Evolutionary conservation across 2,888 invertebrate species (phyloP), one percentile per base, ranked within the genome.

Genomic region (Pseudanteris insignis): DNA sequence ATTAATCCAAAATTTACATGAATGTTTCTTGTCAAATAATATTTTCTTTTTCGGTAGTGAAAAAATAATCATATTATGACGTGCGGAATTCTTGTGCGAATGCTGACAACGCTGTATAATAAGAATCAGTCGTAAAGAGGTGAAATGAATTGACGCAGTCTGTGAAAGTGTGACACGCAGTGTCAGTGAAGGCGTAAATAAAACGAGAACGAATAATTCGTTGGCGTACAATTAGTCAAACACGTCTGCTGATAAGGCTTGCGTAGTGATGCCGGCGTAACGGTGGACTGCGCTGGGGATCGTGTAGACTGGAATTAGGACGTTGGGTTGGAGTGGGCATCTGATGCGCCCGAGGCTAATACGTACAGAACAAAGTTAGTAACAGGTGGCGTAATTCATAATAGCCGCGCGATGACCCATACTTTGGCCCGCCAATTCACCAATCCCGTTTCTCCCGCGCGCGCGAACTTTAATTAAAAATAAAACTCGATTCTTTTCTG

Each of bases 311-410:
- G n/a, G n/a, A 77, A 77, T 76, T 77, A 77, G 75, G 73, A 74
- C 71, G 67, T 70, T 57, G 69, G 73, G 73, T 72, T 75, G 70
- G 71, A 69, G 67, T 69, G 67, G 68, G 64, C 63, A 58, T 55
- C 62, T 68, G 70, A 67, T 64, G 67, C 66, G 65, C 68, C 65
- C 63, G 61, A 66, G 71, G 72, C 74, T 76, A 77, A 78, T 78
- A 74, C 71, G 74, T 74, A 67, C 69, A 67, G 74, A 70, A 67
- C 53, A 69, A 72, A 75, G 73, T 75, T 77, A 75, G 78, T 78
- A 78, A 77, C 78, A 78, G 77, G 78, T 78, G 78, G 75, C 71
- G 77, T 75, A 70, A 77, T 76, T 72, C 73, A 72, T 77, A 77
- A 77, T 70, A 66, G 67, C 64, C 51, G 68, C 51, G 53, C 46